Conservation (phyloP, 2,113 vertebrate genomes). For the Lagopus muta region DNA sequence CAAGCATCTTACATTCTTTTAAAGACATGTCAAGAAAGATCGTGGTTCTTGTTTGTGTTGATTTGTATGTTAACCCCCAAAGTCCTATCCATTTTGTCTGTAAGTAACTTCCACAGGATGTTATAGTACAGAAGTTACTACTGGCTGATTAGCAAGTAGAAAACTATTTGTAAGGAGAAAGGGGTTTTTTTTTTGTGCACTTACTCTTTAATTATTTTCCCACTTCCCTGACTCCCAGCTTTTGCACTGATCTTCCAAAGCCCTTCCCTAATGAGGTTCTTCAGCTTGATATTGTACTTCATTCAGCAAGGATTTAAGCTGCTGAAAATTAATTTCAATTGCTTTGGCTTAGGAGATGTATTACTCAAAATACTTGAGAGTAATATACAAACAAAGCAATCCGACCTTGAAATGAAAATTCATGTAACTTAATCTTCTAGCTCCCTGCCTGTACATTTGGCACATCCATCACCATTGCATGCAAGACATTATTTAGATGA, state of each 20-base stretch:
- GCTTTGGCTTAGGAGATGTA: conserved; percentile 3
- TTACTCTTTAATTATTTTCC: not conserved
- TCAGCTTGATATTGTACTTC: not conserved
- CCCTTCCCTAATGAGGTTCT: not conserved
- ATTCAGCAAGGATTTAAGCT: not conserved
- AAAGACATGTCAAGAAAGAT: not conserved
- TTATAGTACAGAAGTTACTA: not conserved
- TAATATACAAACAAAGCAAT: conserved; percentile 13
- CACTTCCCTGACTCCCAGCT: not conserved
- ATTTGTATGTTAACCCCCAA: not conserved
- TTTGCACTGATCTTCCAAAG: not conserved
- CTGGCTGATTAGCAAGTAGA: not conserved
- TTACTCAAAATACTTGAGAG: conserved; percentile 19
- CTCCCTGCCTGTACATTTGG: not conserved
- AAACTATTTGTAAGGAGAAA: not conserved
- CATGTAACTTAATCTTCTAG: conserved; percentile 29
- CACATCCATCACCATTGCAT: not conserved
- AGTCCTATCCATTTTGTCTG: not conserved
- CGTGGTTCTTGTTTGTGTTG: not conserved
- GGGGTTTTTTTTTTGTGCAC: not conserved
- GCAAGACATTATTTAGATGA: not conserved
- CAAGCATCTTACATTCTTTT: not conserved
- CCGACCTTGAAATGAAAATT: conserved; percentile 36
- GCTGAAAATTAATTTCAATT: conserved; percentile 29
- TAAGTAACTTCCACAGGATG: not conserved